Percentiles rank a stretch among this genome's conserved stretches.
phyloP scores from a whole-genome alignment of 2,888 invertebrate genomes.

The Acholoe squamosa region DNA sequence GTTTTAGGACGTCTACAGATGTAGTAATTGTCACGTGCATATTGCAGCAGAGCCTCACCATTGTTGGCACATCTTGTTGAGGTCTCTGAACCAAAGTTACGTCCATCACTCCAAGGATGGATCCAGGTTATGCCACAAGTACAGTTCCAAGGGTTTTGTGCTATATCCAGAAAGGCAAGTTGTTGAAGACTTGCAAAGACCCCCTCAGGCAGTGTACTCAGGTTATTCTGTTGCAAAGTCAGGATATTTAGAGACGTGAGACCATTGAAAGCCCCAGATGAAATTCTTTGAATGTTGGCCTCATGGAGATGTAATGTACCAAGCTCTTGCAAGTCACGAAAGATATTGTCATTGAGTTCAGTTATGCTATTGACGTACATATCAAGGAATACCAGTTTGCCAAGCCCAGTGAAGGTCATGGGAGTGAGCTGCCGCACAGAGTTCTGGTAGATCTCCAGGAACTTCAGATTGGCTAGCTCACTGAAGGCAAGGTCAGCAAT shows the following conservation, averaged over 20 bases:
- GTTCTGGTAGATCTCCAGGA: slow-evolving; percentile 62
- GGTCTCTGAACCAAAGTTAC: background rate
- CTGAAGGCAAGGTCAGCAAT: slow-evolving; percentile 43
- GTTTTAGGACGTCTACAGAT: background rate
- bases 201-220: slow-evolving; percentile 2
- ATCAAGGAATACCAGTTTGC: slow-evolving; percentile 28
- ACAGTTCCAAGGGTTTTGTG: slow-evolving; percentile 61
- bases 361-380: slow-evolving; percentile 50
- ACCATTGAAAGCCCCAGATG: slow-evolving; percentile 21
- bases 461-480: slow-evolving; percentile 42
- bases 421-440: slow-evolving; percentile 14
- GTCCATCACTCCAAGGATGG: slow-evolving; percentile 46
- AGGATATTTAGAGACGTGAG: slow-evolving; percentile 23
- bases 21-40: slow-evolving; percentile 30
- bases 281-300: slow-evolving; percentile 33
- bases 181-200: slow-evolving; percentile 42
- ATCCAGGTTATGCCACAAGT: slow-evolving; percentile 56
- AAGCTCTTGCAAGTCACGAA: background rate
- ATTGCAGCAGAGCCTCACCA: slow-evolving; percentile 10
- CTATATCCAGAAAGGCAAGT: slow-evolving; percentile 58
- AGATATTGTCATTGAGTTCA: slow-evolving; percentile 14
- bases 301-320: slow-evolving; percentile 35
- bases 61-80: slow-evolving; percentile 1
- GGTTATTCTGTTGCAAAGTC: slow-evolving; percentile 45
- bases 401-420: slow-evolving; percentile 43